Evolutionary conservation across 2,113 vertebrate species (phyloP), one percentile per base, ranked within the genome.

Genomic region (Sylvilagus bachmani): DNA sequence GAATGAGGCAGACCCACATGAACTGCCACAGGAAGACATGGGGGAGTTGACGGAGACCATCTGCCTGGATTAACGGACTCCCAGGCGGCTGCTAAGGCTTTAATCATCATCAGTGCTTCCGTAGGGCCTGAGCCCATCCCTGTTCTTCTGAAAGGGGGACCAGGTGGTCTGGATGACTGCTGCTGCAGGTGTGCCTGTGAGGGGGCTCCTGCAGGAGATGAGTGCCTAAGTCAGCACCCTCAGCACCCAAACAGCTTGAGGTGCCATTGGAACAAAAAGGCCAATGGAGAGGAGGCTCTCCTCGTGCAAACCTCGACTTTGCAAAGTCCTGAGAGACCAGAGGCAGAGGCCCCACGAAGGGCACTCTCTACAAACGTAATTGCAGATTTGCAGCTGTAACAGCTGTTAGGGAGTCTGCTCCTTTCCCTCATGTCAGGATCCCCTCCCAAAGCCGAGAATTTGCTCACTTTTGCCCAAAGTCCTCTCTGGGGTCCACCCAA

Each of bases 291-390:
- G 17, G 64, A 27, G 16, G 3, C 1, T 70, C 33, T 24, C 74
- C 58, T 86, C 55, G 17, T 7, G 27, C 14, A 25, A 67, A 19
- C 21, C 38, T 25, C 13, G 1, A 6, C 67, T 71, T 33, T 81
- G 36, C 73, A n/a, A 66, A 27, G 29, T 38, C 62, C 73, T 51
- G 19, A 33, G 38, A 89, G n/a, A 33, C 53, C 58, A 9, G 38
- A 36, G 51, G 74, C 6, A 33, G 64, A 7, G 25, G 10, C 6
- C 13, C 66, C 24, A 1, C 12, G 5, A 16, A 36, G 5, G 27
- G 2, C 27, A 10, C 3, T 2, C 67, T 31, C n/a, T 31, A 70
- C 49, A 79, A 27, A 0, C 2, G 14, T 6, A 8, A 55, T 25
- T 9, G 24, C 2, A 27, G 24, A 8, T 62, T 25, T 9, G 24